Percentiles rank a stretch among this genome's conserved stretches.
These are phyloP conservation scores for Pungitius pungitius DNA, from an alignment of 2,113 vertebrate species.

Conservation along the genomic window DNA sequence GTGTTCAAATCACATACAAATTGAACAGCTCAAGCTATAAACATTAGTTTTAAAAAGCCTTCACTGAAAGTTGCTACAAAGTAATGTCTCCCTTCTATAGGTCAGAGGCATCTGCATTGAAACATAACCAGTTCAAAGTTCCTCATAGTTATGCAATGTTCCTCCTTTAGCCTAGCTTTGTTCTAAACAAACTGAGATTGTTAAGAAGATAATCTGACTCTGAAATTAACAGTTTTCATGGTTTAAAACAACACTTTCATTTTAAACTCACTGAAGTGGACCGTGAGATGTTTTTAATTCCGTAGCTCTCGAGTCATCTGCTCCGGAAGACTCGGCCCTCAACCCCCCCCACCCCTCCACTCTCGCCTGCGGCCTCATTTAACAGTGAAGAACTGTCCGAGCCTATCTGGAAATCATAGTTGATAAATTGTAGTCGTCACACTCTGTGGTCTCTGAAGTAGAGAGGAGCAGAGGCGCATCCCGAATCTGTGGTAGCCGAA, in stretches of 20 bases:
- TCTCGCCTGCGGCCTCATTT: conserved; percentile 15
- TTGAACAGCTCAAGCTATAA: conserved; percentile 8
- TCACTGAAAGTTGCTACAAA: neutral
- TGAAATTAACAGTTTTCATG: neutral
- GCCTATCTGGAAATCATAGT: conserved; percentile 57
- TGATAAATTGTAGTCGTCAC: conserved; percentile 52
- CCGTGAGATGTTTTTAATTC: neutral
- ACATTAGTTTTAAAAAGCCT: neutral
- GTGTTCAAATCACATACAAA: conserved; percentile 30
- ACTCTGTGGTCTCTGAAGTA: neutral
- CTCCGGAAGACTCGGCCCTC: neutral
- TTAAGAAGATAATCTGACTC: neutral
- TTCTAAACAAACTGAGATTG: neutral
- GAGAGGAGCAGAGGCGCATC: conserved; percentile 16
- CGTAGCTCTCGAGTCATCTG: conserved; percentile 7
- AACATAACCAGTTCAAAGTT: too few species aligned
- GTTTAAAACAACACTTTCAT: neutral
- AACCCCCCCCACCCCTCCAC: too few species aligned
- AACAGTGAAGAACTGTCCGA: conserved; percentile 27
- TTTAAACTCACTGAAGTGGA: neutral
- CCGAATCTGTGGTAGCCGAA: conserved; percentile 37
- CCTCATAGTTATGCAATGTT: too few species aligned
- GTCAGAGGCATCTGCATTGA: too few species aligned
- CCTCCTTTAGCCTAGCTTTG: neutral
- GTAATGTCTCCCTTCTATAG: too few species aligned